Evolutionary conservation across 2,888 invertebrate species (phyloP).

Genomic region (Miltochrista miniata): DNA sequence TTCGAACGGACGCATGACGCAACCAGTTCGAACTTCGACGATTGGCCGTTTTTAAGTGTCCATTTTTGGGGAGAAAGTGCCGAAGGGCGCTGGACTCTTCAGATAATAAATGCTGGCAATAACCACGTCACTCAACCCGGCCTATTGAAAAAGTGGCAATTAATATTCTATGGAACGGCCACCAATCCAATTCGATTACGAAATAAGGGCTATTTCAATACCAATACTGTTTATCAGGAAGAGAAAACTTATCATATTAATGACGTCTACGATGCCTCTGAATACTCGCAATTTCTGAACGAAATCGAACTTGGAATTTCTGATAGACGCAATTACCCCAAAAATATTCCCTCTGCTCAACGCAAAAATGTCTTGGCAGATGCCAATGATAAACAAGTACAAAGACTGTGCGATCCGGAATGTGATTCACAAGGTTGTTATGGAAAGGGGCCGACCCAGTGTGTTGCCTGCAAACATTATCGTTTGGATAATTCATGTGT

Average conservation of each 20-base stretch:
- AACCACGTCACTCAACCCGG: slow-evolving; percentile 93
- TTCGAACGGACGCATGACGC: slow-evolving; percentile 97
- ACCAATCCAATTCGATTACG: slow-evolving; percentile 91
- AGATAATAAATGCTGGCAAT: slow-evolving; percentile 89
- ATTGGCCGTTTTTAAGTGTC: slow-evolving; percentile 99
- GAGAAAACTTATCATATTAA: slow-evolving; percentile 85
- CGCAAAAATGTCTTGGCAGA: slow-evolving; percentile 85
- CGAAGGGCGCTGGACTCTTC: slow-evolving; percentile 94
- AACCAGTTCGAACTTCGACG: slow-evolving; percentile 96
- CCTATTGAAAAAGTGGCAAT: slow-evolving; percentile 96
- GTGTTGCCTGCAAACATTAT: slow-evolving; percentile 92
- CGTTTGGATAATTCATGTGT: slow-evolving; percentile 93
- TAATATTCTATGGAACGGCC: slow-evolving; percentile 97
- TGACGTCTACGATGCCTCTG: slow-evolving; percentile 84
- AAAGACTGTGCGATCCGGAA: slow-evolving; percentile 91
- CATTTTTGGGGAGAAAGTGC: slow-evolving; percentile 99
- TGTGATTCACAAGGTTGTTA: slow-evolving; percentile 92
- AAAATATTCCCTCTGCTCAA: slow-evolving; percentile 85
- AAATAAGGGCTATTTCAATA: slow-evolving; percentile 79
- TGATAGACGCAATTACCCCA: slow-evolving; percentile 86
- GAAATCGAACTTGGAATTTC: slow-evolving; percentile 78
- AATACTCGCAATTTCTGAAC: slow-evolving; percentile 83
- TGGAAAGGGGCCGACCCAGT: slow-evolving; percentile 92
- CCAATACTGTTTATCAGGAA: slow-evolving; percentile 69
- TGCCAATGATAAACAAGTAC: slow-evolving; percentile 84